Conservation (phyloP, 2,888 invertebrate species). For the Amiota mariae region DNA sequence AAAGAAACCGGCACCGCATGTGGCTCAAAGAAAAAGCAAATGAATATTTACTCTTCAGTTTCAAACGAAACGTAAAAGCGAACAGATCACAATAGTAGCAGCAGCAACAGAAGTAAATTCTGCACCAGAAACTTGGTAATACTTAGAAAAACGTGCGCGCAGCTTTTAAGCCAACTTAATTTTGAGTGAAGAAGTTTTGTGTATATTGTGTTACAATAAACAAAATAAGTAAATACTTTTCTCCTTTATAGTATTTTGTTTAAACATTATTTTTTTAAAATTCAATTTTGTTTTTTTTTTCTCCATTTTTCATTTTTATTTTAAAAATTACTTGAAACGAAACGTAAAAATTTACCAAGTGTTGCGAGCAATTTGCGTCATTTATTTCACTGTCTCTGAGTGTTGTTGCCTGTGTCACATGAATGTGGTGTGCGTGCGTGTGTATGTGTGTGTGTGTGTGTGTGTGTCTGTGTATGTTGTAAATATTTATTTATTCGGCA, state of each 20-base stretch:
- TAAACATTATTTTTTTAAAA: no score
- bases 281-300: no score
- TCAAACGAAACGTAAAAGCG: constrained; percentile 1
- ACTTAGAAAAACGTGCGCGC: no score
- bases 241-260: no score
- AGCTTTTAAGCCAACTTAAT: no score
- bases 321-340: no score
- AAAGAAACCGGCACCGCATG: not conserved
- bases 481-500: constrained; percentile 34
- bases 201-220: no score
- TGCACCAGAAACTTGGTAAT: no score
- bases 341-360: not conserved
- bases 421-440: not conserved
- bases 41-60: not conserved
- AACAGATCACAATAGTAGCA: not conserved
- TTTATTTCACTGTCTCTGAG: not conserved
- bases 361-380: constrained; percentile 5
- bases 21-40: not conserved
- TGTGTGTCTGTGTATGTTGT: not conserved
- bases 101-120: no score
- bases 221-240: no score
- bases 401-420: not conserved
- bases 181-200: no score
- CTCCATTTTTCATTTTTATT: no score
- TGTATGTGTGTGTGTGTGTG: not conserved